Evolutionary conservation across 2,888 invertebrate species (phyloP).

Genomic region (Cantharis lateralis): DNA sequence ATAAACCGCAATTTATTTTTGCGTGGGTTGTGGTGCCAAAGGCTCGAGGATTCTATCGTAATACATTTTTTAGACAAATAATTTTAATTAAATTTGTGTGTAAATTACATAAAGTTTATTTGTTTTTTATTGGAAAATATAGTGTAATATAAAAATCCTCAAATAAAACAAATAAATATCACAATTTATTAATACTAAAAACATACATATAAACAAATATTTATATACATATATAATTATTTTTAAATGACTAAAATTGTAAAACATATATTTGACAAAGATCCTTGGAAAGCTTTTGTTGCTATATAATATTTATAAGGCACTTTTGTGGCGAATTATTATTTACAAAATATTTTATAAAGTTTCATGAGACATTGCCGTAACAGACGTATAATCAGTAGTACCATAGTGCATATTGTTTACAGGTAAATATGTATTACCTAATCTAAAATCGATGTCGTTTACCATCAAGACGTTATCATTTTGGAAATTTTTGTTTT

Average conservation of each 20-base stretch:
- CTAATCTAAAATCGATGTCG: conserved; percentile 53
- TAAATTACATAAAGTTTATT: too few relatives aligned
- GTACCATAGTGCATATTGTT: conserved; percentile 30
- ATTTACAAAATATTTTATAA: conserved; percentile 8
- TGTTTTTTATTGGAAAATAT: too few relatives aligned
- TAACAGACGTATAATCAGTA: conserved; percentile 29
- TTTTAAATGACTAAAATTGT: conserved; percentile 14
- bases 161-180: conserved; percentile 23
- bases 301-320: conserved; percentile 25
- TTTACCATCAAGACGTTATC: conserved; percentile 48
- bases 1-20: too few relatives aligned
- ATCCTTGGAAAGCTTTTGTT: conserved; percentile 32
- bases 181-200: conserved; percentile 26
- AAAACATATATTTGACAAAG: conserved; percentile 20
- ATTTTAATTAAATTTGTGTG: too few relatives aligned
- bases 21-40: too few relatives aligned
- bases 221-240: conserved; percentile 12
- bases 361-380: conserved; percentile 10
- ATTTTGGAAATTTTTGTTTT: conserved; percentile 42
- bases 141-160: too few relatives aligned
- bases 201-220: conserved; percentile 21
- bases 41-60: too few relatives aligned
- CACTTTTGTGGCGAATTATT: conserved; percentile 24
- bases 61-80: too few relatives aligned
- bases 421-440: conserved; percentile 36